Conservation (phyloP, 1,140 invertebrate species). For the Drosophila quadrilineata region DNA sequence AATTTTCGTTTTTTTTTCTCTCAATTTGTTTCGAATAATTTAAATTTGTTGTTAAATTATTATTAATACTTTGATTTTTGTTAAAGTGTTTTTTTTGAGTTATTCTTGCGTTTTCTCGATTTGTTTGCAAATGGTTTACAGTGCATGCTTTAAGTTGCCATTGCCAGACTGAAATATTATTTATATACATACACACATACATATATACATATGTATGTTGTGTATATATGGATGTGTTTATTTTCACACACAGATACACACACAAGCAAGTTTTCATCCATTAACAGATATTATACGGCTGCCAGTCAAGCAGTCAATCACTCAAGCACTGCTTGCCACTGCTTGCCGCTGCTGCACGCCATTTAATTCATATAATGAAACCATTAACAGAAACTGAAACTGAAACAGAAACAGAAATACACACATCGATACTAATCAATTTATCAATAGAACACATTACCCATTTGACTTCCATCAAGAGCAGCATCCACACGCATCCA, state of each 20-base stretch:
- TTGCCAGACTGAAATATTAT: no score
- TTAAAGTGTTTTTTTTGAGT: constrained; percentile 2
- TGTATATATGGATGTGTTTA: no score
- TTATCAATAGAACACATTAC: constrained; percentile 9
- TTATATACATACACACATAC: no score
- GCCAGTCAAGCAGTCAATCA: constrained; percentile 8
- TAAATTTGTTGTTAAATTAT: constrained; percentile 23
- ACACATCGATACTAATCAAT: constrained; percentile 30
- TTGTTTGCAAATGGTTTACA: neutral
- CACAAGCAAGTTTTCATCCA: constrained; percentile 57
- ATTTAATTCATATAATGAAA: constrained; percentile 69
- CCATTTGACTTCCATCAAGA: constrained; percentile 15
- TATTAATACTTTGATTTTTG: constrained; percentile 21
- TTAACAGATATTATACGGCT: constrained; percentile 53
- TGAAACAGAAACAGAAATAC: constrained; percentile 53
- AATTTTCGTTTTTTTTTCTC: constrained; percentile 27
- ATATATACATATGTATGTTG: no score
- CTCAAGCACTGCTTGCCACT: no score
- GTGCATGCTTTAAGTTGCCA: constrained; percentile 3
- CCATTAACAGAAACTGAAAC: constrained; percentile 65
- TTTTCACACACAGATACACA: constrained; percentile 3
- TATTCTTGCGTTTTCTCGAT: constrained; percentile 7
- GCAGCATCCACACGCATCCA: constrained; percentile 14
- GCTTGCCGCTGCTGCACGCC: constrained; percentile 9
- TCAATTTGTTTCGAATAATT: constrained; percentile 12